Evolutionary conservation across 2,888 invertebrate genomes (phyloP).

Genomic region (Hipparchia sbordonii): DNA sequence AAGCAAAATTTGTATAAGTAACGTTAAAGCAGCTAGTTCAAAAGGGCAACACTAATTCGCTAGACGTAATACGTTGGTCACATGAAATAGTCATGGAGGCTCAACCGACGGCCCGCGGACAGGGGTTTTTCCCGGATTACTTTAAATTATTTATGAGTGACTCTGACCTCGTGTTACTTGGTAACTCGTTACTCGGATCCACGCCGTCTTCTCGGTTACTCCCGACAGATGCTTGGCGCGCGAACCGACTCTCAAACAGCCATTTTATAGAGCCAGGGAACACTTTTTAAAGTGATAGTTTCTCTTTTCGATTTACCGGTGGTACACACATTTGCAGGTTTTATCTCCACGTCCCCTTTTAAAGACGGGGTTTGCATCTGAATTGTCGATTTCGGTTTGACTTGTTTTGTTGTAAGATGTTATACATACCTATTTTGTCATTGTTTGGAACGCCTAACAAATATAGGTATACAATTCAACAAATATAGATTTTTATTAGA

Average conservation of each 20-base stretch:
- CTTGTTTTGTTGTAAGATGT: slow-evolving; percentile 36
- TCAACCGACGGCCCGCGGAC: slow-evolving; percentile 65
- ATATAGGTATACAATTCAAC: no score
- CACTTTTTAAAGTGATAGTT: slow-evolving; percentile 73
- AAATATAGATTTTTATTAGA: no score
- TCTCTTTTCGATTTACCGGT: slow-evolving; percentile 68
- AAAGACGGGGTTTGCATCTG: slow-evolving; percentile 50
- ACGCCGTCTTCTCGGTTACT: slow-evolving; percentile 45
- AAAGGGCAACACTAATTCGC: slow-evolving; percentile 59
- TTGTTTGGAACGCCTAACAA: no score
- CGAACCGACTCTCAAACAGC: slow-evolving; percentile 70
- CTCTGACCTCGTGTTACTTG: slow-evolving; percentile 66
- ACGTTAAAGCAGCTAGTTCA: slow-evolving; percentile 45
- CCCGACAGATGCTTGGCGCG: slow-evolving; percentile 53
- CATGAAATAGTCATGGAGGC: slow-evolving; percentile 71
- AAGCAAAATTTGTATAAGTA: slow-evolving; percentile 39
- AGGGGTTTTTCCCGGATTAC: slow-evolving; percentile 77
- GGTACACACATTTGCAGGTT: slow-evolving; percentile 60
- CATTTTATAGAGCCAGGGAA: slow-evolving; percentile 61
- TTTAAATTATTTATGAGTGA: slow-evolving; percentile 81
- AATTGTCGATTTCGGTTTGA: slow-evolving; percentile 51
- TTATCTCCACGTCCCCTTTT: slow-evolving; percentile 53
- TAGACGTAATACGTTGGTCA: slow-evolving; percentile 59
- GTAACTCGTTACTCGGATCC: slow-evolving; percentile 50
- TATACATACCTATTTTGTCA: background rate